Evolutionary conservation across 2,797 vertebrate species (phyloP), one percentile per base, ranked within the genome.

Genomic region (Rhinoraja longicauda): DNA sequence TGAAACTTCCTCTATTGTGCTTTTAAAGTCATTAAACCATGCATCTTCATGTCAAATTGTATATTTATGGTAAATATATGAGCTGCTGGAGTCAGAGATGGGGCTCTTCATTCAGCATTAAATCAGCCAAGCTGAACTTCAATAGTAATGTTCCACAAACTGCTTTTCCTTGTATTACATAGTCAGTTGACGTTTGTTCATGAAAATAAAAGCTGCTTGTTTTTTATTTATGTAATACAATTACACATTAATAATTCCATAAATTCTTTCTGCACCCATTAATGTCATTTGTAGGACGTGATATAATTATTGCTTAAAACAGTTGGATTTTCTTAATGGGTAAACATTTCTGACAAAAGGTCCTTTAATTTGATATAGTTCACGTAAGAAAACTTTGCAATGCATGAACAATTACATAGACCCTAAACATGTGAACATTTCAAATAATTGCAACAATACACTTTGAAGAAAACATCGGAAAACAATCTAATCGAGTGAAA

Each of bases 241-340:
- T 32, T n/a, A 36, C 29, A 32, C 29, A 81, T 57, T 45, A 67
- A 78, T 77, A 77, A 62, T 81, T 93, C 29, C 19, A 82, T 62
- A 36, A 93, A 70, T 82, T 82, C 2, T 82, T 88, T n/a, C 32
- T 15, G 17, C 24, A 79, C 36, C 93, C 36, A 86, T 39, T 72
- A 45, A 39, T 79, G 57, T 86, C 64, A 93, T 88, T 93, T n/a
- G 39, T 93, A 32, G 4, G 24, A 93, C 6, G 86, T 79, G 26
- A 29, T 67, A 7, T 36, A 67, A 88, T 39, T 15, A 88, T 24
- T 67, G 9, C 62, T 88, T 88, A 67, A 88, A 67, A 86, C 15
- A 29, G 62, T 19, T 9, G n/a, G 1, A 36, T 21, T n/a, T 2
- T 32, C 82, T 15, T 86, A 86, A 62, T 86, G 57, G 82, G 17